These are phyloP conservation scores for Platysternon megacephalum DNA, from an alignment of 2,113 vertebrate genomes.

Conservation along the genomic window DNA sequence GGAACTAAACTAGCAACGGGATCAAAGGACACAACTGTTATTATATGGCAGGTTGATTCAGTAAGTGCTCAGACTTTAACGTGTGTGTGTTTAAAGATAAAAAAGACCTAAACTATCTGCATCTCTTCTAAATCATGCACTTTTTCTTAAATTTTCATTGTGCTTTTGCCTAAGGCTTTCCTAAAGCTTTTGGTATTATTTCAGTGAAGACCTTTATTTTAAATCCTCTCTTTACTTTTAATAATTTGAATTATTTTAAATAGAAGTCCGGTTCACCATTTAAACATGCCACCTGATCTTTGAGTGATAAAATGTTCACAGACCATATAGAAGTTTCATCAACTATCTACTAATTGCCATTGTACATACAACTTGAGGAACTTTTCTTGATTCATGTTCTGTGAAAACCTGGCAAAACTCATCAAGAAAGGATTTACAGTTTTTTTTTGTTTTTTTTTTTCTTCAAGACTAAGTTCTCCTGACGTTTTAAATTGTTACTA, in stretches of 20 bases:
- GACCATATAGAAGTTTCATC: background rate
- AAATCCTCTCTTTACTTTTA: background rate
- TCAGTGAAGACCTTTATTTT: background rate
- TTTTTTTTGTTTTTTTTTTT: background rate
- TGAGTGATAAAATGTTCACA: background rate
- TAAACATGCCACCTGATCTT: background rate
- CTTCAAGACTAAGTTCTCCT: background rate
- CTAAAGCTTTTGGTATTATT: background rate
- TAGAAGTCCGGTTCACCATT: background rate
- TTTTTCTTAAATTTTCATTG: background rate
- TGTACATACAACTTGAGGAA: background rate
- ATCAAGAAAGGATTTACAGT: background rate
- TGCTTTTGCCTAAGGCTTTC: background rate
- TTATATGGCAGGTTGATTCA: slow-evolving; percentile 95
- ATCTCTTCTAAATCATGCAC: background rate
- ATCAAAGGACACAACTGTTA: slow-evolving; percentile 98
- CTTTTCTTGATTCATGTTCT: background rate
- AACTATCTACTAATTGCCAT: background rate
- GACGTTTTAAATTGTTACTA: background rate
- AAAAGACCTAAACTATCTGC: background rate
- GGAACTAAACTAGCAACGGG: slow-evolving; percentile 98
- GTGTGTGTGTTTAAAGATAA: background rate
- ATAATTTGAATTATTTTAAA: background rate
- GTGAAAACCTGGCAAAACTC: background rate
- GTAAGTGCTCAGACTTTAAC: slow-evolving; percentile 79